Evolutionary conservation across 2,797 vertebrate species (phyloP).

Genomic region (Stomatorhinus walkeri): DNA sequence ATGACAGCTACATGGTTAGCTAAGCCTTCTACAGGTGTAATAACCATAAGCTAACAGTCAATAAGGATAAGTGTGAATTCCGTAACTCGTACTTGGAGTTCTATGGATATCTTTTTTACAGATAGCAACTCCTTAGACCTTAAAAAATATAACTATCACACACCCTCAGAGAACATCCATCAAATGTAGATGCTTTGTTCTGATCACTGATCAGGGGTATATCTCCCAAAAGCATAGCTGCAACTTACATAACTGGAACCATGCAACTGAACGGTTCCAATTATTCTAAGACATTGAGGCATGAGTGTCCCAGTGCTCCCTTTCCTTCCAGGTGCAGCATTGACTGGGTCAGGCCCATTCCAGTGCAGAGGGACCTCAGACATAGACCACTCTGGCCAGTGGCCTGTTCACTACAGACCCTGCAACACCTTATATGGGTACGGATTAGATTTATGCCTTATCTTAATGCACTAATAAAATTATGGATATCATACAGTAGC

Average conservation of each 20-base stretch:
- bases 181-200: background rate
- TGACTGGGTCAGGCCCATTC: background rate
- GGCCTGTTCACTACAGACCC: background rate
- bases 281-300: background rate
- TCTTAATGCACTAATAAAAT: background rate
- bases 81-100: background rate
- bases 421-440: background rate
- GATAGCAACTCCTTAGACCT: background rate
- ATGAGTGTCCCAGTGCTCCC: background rate
- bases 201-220: background rate
- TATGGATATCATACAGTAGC: background rate
- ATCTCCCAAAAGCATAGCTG: background rate
- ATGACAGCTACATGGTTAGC: background rate
- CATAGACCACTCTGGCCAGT: background rate
- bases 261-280: background rate
- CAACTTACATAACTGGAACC: background rate
- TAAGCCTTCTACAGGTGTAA: background rate
- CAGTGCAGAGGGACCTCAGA: background rate
- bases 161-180: background rate
- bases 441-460: background rate
- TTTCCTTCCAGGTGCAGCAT: background rate
- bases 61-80: background rate
- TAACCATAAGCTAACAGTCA: background rate
- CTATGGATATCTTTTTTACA: background rate
- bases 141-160: background rate